Base-by-base conservation (phyloP, 2,888 invertebrate genomes). In the Linnaemya vulpina region DNA sequence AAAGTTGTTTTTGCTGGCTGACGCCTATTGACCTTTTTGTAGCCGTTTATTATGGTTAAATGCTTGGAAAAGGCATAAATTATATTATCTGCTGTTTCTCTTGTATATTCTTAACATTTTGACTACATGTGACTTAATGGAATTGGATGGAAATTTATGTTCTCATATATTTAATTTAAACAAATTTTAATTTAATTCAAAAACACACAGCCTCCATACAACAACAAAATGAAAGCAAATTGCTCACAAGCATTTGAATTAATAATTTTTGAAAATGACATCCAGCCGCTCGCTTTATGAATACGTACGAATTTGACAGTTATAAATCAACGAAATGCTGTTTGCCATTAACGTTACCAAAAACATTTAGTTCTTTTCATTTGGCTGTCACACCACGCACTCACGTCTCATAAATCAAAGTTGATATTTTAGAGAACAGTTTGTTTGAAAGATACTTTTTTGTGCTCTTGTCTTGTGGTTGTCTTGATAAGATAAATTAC, bases 11-110 rank as follows among this genome's bases (percentile, higher is more conserved):
- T 63, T 63, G 25, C n/a, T 40, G 3, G 40, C 7, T 62, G 38
- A 73, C 78, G 83, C 83, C 78, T 62, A 83, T 77, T 74, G 83
- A 83, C 68, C 77, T 63, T 68, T 74, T 53, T 70, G 62, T 38
- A 35, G 60, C 62, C 55, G 83, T 70, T 63, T 74, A 74, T 74
- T 62, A 62, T 63, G 73, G 35, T 78, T 74, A 51, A 76, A 38
- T 68, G 70, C 40, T 49, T 60, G 15, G 60, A 60, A 62, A 77
- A 51, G 43, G 15, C 67, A 83, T 83, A 78, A 78, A 62, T 83
- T 68, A 83, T 83, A 53, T 38, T 25, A 74, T 67, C 60, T 70
- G 25, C 7, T 60, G 8, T 60, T 53, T 65, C 20, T 3, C 13
- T 60, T 17, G 5, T 10, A 38, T 11, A 38, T 49, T 63, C 46